These are phyloP conservation scores for Caradrina kadenii DNA, from an alignment of 2,888 invertebrate species.

Conservation along the genomic window DNA sequence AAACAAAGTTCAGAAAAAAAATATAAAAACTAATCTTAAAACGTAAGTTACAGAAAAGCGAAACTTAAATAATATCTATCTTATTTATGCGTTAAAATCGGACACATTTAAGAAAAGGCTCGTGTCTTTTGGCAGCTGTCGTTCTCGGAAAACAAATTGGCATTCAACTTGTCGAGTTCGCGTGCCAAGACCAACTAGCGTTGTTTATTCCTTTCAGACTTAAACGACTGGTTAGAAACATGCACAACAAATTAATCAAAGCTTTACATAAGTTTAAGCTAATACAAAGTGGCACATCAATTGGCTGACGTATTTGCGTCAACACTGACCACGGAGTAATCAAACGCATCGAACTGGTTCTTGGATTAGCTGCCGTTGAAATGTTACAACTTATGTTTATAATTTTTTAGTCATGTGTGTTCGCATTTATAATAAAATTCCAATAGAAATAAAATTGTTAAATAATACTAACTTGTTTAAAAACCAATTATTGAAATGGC, in stretches of 20 bases:
- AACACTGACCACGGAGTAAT: constrained; percentile 45
- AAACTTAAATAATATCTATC: not conserved
- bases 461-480: no score
- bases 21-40: not conserved
- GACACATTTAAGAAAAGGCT: constrained; percentile 13
- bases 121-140: constrained; percentile 16
- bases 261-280: constrained; percentile 43
- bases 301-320: constrained; percentile 58
- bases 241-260: constrained; percentile 46
- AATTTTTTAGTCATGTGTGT: no score
- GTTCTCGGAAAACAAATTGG: constrained; percentile 32
- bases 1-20: no score
- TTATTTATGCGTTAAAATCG: constrained; percentile 6
- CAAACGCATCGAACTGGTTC: constrained; percentile 50
- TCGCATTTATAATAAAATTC: no score
- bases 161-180: constrained; percentile 16
- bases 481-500: no score
- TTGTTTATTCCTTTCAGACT: constrained; percentile 13
- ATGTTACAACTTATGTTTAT: constrained; percentile 39
- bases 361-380: constrained; percentile 52
- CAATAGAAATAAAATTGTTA: no score
- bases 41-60: not conserved
- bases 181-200: constrained; percentile 36
- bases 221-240: constrained; percentile 15
- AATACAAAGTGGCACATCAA: constrained; percentile 41